Evolutionary conservation across 30 jellyfish, hydroid and myxozoan genomes (phyloP).

Genomic region (Aurelia coerulea): DNA sequence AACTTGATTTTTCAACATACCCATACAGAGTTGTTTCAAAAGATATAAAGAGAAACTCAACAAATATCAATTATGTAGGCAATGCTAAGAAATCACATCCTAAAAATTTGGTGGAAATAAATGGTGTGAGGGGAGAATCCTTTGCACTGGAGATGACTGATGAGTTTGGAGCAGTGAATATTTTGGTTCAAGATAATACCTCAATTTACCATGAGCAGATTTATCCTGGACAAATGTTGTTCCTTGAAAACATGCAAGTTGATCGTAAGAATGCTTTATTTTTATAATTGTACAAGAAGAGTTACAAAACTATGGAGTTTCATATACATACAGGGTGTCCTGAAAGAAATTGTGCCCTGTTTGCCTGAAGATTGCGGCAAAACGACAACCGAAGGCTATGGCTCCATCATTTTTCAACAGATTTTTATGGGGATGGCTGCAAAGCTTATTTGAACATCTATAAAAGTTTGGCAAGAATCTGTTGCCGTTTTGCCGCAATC

Average conservation of each 20-base stretch:
- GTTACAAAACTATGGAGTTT: no score
- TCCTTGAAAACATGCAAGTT: conserved; percentile 38
- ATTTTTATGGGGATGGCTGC: no score
- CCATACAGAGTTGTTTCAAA: conserved; percentile 27
- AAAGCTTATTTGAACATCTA: no score
- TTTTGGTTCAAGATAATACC: conserved; percentile 29
- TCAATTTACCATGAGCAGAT: conserved; percentile 4
- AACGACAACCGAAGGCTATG: no score
- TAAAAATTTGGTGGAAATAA: neutral
- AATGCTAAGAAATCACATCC: neutral
- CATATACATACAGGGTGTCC: no score
- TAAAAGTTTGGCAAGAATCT: no score
- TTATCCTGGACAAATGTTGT: conserved; percentile 48
- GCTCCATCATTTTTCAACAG: no score
- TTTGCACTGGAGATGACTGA: conserved; percentile 23
- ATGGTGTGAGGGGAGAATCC: neutral
- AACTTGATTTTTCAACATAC: conserved; percentile 34
- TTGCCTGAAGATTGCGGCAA: no score
- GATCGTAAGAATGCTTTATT: conserved; percentile 12
- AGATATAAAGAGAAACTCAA: conserved; percentile 28
- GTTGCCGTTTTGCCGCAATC: no score
- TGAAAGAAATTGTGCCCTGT: no score
- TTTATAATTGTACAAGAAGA: no score
- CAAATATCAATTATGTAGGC: conserved; percentile 16
- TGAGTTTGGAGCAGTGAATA: conserved; percentile 37